Conservation (phyloP, 2,888 invertebrate species). For the Nymphalis urticae region DNA sequence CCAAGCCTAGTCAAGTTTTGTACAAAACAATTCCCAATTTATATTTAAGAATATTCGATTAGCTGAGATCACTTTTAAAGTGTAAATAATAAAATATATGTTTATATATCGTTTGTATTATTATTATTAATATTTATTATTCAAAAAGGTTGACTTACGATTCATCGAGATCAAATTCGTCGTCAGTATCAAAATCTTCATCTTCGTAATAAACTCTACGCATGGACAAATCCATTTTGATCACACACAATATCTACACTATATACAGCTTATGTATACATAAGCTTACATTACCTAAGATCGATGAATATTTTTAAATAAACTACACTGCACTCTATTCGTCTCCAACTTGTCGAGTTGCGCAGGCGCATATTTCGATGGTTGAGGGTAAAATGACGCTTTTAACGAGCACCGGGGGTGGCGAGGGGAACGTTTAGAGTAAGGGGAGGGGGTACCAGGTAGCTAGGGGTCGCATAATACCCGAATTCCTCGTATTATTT, state of each 20-base stretch:
- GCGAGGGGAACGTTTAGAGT: conserved; percentile 39
- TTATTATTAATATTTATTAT: too few relatives aligned
- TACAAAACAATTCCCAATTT: too few relatives aligned
- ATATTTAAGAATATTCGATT: too few relatives aligned
- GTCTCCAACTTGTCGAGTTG: conserved; percentile 43
- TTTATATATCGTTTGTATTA: too few relatives aligned
- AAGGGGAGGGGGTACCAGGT: conserved; percentile 58
- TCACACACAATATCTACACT: conserved; percentile 40
- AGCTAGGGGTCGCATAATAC: conserved; percentile 59
- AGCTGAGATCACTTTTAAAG: too few relatives aligned
- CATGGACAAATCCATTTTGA: conserved; percentile 69
- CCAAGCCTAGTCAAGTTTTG: too few relatives aligned
- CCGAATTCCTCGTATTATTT: conserved; percentile 63
- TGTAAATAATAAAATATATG: too few relatives aligned
- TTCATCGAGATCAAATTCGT: conserved; percentile 55
- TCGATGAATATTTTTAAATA: conserved; percentile 25
- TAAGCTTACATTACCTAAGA: conserved; percentile 26
- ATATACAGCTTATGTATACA: conserved; percentile 1
- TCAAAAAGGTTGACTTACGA: conserved; percentile 42
- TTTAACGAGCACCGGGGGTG: conserved; percentile 26
- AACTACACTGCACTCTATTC: conserved; percentile 48
- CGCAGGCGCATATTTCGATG: conserved; percentile 66
- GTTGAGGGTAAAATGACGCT: conserved; percentile 58
- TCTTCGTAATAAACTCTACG: conserved; percentile 64
- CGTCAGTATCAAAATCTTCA: conserved; percentile 51